A percentile compares a stretch with the other conserved stretches of the same genome.
Evolutionary conservation across 1,140 invertebrate genomes (phyloP).

Genomic region (Saccostrea echinata): DNA sequence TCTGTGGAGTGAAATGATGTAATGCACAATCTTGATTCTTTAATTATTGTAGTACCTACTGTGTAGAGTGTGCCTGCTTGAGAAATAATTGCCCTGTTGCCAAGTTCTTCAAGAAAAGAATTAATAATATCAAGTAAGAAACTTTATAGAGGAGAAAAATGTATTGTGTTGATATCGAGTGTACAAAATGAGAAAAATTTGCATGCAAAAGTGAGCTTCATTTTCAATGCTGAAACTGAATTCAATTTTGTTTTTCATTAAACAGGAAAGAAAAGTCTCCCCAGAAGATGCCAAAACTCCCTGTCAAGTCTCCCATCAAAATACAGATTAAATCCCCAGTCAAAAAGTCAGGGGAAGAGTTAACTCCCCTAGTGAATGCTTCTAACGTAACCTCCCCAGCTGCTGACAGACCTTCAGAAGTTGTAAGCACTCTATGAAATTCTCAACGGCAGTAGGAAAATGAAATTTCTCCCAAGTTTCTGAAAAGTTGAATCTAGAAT

Average conservation of each 20-base stretch:
- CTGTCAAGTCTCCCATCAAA: slow-evolving; percentile 50
- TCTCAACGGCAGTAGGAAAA: too few relatives aligned
- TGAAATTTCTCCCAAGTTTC: too few relatives aligned
- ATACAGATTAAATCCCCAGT: slow-evolving; percentile 2
- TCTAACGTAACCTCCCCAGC: not conserved
- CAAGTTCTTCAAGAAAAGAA: slow-evolving; percentile 69
- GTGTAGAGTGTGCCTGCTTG: slow-evolving; percentile 77
- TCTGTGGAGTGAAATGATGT: not conserved
- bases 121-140: slow-evolving; percentile 67
- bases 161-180: not conserved
- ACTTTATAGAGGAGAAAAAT: not conserved
- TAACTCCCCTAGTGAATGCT: not conserved
- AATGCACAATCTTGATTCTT: not conserved
- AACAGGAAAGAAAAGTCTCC: slow-evolving; percentile 45
- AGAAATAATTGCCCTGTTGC: slow-evolving; percentile 71
- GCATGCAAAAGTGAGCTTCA: not conserved
- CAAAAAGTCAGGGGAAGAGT: not conserved
- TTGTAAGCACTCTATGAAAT: not conserved
- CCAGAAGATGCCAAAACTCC: slow-evolving; percentile 35
- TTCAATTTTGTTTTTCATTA: not conserved
- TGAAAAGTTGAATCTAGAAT: too few relatives aligned
- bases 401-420: not conserved
- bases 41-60: slow-evolving; percentile 67
- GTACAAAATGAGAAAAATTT: not conserved
- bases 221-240: not conserved